Evolutionary conservation across 2,888 invertebrate genomes (phyloP).

Genomic region (Ctenicera cuprea): DNA sequence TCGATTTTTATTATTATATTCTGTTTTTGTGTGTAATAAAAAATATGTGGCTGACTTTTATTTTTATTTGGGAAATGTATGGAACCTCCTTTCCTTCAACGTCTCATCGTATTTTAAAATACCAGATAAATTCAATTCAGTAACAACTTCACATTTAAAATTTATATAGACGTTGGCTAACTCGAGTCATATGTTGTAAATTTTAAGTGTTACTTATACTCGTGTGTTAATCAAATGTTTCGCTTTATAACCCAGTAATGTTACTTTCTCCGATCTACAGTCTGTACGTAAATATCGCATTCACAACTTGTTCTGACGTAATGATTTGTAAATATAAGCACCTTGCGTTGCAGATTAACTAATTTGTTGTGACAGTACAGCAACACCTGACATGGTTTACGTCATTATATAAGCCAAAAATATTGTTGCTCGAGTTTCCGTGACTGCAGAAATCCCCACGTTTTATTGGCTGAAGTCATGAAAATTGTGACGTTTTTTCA

Average conservation of each 20-base stretch:
- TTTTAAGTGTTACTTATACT: slow-evolving; percentile 4
- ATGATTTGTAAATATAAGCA: slow-evolving; percentile 12
- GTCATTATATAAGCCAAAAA: slow-evolving; percentile 8
- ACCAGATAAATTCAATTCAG: too few relatives aligned
- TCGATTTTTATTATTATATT: slow-evolving; percentile 1
- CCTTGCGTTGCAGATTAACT: slow-evolving; percentile 27
- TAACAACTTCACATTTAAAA: too few relatives aligned
- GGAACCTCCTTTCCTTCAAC: too few relatives aligned
- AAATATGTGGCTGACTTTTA: neutral
- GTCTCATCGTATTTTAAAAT: too few relatives aligned
- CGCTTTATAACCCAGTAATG: slow-evolving; percentile 6
- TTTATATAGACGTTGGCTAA: neutral
- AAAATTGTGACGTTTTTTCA: too few relatives aligned
- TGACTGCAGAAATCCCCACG: neutral
- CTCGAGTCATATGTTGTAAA: neutral
- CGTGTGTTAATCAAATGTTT: slow-evolving; percentile 24
- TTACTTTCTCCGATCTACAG: slow-evolving; percentile 25
- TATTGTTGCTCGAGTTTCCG: neutral
- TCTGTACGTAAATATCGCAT: slow-evolving; percentile 14
- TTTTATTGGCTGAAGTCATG: too few relatives aligned
- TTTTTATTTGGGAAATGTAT: too few relatives aligned
- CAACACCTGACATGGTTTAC: slow-evolving; percentile 5
- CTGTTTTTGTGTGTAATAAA: neutral
- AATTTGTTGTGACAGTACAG: slow-evolving; percentile 11
- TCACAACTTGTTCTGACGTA: slow-evolving; percentile 18